Percentiles rank a stretch among this genome's conserved stretches.
Conservation (phyloP, 2,797 vertebrate genomes). For the Xerus rutilus region DNA sequence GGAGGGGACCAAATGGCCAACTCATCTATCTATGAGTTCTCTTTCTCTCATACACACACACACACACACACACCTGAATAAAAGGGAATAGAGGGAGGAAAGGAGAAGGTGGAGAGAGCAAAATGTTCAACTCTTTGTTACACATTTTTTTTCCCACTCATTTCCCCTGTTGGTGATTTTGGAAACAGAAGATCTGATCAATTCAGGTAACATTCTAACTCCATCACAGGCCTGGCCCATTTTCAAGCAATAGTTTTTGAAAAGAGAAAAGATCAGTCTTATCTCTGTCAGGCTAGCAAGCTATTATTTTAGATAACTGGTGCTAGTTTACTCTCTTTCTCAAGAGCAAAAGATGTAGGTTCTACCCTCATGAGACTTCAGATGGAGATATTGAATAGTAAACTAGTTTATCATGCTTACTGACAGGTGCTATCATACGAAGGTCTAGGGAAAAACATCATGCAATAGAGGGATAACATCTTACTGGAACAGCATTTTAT, state of each 20-base stretch:
- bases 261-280: background rate
- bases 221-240: background rate
- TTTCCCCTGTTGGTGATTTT: background rate
- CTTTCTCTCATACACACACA: background rate
- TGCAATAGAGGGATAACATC: background rate
- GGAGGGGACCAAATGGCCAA: background rate
- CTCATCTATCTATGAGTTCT: background rate
- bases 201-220: background rate
- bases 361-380: background rate
- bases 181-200: background rate
- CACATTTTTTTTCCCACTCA: background rate
- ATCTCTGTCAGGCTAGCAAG: background rate
- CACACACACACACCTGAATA: background rate
- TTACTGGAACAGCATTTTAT: background rate
- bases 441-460: background rate
- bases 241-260: background rate
- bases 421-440: background rate
- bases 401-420: background rate
- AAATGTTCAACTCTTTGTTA: background rate
- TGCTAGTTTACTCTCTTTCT: background rate
- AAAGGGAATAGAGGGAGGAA: background rate
- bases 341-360: background rate
- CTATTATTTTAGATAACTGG: background rate
- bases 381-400: background rate
- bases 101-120: rapidly evolving